Evolutionary conservation across 2,888 invertebrate genomes (phyloP), one percentile per base, ranked within the genome.

Genomic region (Sinotaia quadrata): DNA sequence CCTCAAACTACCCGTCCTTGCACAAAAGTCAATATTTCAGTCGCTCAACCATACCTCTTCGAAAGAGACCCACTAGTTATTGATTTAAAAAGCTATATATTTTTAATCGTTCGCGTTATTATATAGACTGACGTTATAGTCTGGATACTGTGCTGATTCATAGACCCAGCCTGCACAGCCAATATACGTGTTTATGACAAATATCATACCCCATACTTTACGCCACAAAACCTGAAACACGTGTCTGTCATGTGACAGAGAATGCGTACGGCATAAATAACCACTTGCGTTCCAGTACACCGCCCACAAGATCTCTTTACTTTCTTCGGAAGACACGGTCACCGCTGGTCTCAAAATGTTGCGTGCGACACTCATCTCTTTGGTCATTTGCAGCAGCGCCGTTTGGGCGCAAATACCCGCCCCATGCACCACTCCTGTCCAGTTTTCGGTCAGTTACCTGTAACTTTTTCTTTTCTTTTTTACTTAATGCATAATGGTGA

Each of bases 371-470:
- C 24, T 47, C 21, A 24, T 47, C 21, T n/a, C 24, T 7, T 24
- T 47, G 18, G 51, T n/a, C 37, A 27, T 65, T n/a, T 36, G 52
- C 31, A 15, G 29, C 18, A 33, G 58, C 8, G 21, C 33, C 8
- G 29, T 41, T 8, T 37, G 44, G 27, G 36, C 71, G 15, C 68
- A 61, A n/a, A 24, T 41, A 7, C 70, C 68, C 18, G 5, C 66
- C 3, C 72, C 68, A 4, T 73, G 61, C 54, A 18, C 60, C 2
- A 47, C 62, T 0, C 70, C 67, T 24, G n/a, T 27, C 12, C 69
- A 67, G 59, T 57, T 72, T 7, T 47, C 69, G 31, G 63, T 67
- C 24, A 62, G 62, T 66, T n/a, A 27, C n/a, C 15, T 4, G 21
- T 18, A 8, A 5, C 27, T 47, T 1, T 41, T 41, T 2, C 1